phyloP scores from a whole-genome alignment of 2,888 invertebrate species.

The Spisula solida region DNA sequence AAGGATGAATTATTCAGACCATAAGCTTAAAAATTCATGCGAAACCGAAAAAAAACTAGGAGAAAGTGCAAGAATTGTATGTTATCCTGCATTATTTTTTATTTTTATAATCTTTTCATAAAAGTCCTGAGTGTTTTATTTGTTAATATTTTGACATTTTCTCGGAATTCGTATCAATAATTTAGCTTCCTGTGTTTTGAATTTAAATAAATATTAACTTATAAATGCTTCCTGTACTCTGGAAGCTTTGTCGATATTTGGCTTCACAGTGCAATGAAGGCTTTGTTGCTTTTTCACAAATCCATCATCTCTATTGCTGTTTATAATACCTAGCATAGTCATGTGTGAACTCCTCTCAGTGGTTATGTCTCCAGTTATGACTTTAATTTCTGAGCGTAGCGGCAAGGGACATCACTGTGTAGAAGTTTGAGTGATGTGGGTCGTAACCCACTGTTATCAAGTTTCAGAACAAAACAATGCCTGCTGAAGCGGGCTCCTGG shows the following conservation, averaged over 20 bases:
- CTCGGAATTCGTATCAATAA: slow-evolving; percentile 6
- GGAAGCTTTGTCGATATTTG: neutral
- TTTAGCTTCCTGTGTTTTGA: neutral
- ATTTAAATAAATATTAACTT: neutral
- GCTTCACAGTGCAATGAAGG: too few species aligned
- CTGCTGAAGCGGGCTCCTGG: too few species aligned
- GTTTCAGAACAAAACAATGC: too few species aligned
- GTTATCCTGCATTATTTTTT: neutral
- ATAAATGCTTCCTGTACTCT: neutral
- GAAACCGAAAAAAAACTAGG: neutral
- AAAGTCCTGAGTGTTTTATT: neutral
- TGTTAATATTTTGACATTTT: slow-evolving; percentile 13
- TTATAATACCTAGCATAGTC: too few species aligned
- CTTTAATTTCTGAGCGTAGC: too few species aligned
- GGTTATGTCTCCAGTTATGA: too few species aligned
- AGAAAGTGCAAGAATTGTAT: neutral
- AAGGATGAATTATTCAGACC: neutral
- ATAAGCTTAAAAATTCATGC: neutral
- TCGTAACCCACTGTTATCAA: too few species aligned
- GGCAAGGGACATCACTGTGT: too few species aligned
- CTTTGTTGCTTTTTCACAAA: too few species aligned
- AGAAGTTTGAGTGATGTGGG: too few species aligned
- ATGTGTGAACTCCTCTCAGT: too few species aligned
- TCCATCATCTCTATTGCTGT: too few species aligned
- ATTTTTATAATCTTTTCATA: slow-evolving; percentile 12